Conservation (phyloP, 2,797 vertebrate genomes). For the Acomys russatus region DNA sequence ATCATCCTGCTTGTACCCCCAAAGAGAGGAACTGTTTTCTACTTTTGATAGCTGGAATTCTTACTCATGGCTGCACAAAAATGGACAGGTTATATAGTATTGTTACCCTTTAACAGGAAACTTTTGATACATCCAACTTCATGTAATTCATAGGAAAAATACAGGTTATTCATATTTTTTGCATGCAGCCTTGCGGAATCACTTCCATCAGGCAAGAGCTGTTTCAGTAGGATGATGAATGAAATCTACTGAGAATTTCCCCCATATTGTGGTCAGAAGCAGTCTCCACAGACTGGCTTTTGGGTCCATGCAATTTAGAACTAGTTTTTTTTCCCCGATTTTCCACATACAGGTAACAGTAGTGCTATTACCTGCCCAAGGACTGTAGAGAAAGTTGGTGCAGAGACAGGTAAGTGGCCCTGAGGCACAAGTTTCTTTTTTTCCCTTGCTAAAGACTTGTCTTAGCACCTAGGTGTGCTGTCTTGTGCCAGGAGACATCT, state of each 20-base stretch:
- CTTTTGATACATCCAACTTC: slow-evolving; percentile 22
- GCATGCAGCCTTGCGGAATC: neutral
- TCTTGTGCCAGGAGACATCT: neutral
- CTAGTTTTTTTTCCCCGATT: neutral
- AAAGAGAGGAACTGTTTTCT: neutral
- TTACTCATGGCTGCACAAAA: neutral
- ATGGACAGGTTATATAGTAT: neutral
- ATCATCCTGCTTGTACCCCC: neutral
- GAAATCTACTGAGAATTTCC: slow-evolving; percentile 51
- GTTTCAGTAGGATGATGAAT: slow-evolving; percentile 44
- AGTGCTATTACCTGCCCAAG: neutral
- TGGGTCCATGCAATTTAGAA: slow-evolving; percentile 24
- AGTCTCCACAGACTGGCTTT: slow-evolving; percentile 11
- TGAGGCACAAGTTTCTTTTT: neutral
- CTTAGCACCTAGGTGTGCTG: neutral
- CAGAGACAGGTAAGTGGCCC: neutral
- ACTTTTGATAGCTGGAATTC: slow-evolving; percentile 27
- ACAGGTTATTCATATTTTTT: neutral
- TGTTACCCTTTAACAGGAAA: neutral
- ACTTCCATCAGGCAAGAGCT: neutral
- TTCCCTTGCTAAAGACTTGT: neutral
- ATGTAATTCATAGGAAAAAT: slow-evolving; percentile 29
- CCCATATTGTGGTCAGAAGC: neutral
- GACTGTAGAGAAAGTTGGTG: neutral
- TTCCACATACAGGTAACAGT: neutral